These are phyloP conservation scores for Callithrix jacchus DNA, from an alignment of 2,113 vertebrate genomes.

Conservation along the genomic window DNA sequence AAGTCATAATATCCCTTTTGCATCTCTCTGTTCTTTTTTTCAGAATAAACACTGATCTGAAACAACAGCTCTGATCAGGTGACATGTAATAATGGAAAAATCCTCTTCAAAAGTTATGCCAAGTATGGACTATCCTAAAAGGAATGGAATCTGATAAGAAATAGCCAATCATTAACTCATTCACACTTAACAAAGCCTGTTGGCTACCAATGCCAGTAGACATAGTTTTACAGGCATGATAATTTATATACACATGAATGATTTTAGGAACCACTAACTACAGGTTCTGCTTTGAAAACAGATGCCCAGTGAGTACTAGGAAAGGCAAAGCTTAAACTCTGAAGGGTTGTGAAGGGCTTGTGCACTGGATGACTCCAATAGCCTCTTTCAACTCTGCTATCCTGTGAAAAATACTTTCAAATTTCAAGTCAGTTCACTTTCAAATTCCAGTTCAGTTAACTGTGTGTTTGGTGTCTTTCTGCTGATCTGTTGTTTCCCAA, in stretches of 20 bases:
- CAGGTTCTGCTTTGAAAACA: not conserved
- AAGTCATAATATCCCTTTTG: conserved; percentile 38
- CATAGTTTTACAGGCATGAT: not conserved
- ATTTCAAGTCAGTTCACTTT: not conserved
- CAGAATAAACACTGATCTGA: conserved; percentile 22
- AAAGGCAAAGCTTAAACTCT: not conserved
- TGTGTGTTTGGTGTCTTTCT: not conserved
- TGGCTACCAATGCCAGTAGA: not conserved
- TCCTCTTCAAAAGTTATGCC: conserved; percentile 48
- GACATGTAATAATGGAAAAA: conserved; percentile 60
- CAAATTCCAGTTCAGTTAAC: not conserved
- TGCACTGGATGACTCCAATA: accelerated
- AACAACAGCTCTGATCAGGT: conserved; percentile 52
- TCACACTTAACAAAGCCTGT: not conserved
- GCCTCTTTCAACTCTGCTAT: not conserved
- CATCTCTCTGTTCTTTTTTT: not conserved
- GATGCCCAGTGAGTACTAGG: not conserved
- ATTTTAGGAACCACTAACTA: not conserved
- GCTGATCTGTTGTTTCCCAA: not conserved
- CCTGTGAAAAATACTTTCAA: not conserved
- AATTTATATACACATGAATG: not conserved
- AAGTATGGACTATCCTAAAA: conserved; percentile 37
- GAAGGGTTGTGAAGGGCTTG: no score
- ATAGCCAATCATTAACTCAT: conserved; percentile 47
- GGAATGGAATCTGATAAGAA: conserved; percentile 64